Base-by-base conservation (phyloP, 2,113 vertebrate genomes). In the Hippocampus barbouri region DNA sequence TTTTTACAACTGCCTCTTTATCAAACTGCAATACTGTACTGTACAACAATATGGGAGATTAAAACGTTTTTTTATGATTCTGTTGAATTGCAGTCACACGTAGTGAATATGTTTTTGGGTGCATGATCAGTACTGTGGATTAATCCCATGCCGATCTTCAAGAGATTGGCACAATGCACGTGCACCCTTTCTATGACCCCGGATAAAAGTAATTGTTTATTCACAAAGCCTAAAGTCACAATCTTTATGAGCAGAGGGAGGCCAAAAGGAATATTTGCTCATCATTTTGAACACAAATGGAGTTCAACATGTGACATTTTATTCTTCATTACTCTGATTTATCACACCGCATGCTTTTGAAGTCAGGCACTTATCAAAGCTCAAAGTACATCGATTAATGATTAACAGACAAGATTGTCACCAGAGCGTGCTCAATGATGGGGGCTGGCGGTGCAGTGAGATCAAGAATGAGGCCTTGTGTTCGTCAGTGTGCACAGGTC, bases 351-450 rank as follows among this genome's bases (percentile, higher is more conserved):
- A 54, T 76, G 60, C n/a, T 53, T 79, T 80, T 70, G 74, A 76
- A 80, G 78, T n/a, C 38, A n/a, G 63, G 64, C 41, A 25, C 74
- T 74, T 85, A 86, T 86, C 79, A 41, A 69, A 4, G 38, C 64
- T 83, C 73, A 81, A 74, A 79, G 78, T 78, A 74, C 84, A 83
- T 61, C 63, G 49, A 72, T 83, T 66, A 70, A 83, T 87, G 79
- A 81, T 82, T 81, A 76, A 78, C 61, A 0, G 63, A 9, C 64
- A 47, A 47, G n/a, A 47, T 47, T 9, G 40, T 38, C 34, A n/a
- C 4, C 34, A 30, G 25, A 41, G 64, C 47, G 20, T n/a, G 21
- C 38, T n/a, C 38, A 12, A n/a, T 63, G 15, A 10, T 34, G 8
- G 9, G 30, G 34, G 20, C 7, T 2, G 23, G 21, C 4, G 30